Conservation (phyloP, 2,113 vertebrate species). For the Gymnocephalus cernua region DNA sequence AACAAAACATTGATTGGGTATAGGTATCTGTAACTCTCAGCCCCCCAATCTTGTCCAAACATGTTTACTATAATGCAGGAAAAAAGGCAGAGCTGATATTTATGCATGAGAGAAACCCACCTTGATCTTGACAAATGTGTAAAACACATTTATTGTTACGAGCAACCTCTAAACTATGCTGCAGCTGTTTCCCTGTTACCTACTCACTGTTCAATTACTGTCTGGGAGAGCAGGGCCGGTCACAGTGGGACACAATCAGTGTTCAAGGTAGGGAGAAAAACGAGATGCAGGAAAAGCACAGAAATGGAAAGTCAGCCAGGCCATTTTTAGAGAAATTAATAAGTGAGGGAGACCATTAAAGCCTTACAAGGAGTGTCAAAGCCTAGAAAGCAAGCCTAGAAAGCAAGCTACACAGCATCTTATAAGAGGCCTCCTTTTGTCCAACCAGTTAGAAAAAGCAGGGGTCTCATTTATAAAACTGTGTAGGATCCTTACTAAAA, state of each 20-base stretch:
- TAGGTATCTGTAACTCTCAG: conserved; percentile 8
- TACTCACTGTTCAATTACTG: conserved; percentile 30
- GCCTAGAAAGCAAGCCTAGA: neutral
- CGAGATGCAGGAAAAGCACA: neutral
- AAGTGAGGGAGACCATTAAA: conserved; percentile 30
- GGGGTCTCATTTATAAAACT: too few species aligned
- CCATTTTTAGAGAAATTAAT: conserved; percentile 6
- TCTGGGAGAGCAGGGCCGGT: conserved; percentile 7
- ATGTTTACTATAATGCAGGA: neutral
- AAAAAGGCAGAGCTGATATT: conserved; percentile 15
- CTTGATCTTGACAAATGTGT: conserved; percentile 17
- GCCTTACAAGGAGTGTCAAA: neutral
- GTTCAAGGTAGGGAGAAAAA: neutral
- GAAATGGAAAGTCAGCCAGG: conserved; percentile 14
- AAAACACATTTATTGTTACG: conserved; percentile 41
- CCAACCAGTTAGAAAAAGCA: neutral
- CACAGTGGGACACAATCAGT: conserved; percentile 7
- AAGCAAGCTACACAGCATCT: neutral
- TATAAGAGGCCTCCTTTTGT: neutral
- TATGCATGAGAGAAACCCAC: neutral
- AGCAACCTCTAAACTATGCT: conserved; percentile 1
- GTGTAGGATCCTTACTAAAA: too few species aligned
- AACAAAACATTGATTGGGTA: neutral
- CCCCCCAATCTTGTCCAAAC: conserved; percentile 15
- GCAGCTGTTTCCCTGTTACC: conserved; percentile 4